Conservation (phyloP, 1,140 invertebrate genomes). For the Lepeophtheirus salmonis region DNA sequence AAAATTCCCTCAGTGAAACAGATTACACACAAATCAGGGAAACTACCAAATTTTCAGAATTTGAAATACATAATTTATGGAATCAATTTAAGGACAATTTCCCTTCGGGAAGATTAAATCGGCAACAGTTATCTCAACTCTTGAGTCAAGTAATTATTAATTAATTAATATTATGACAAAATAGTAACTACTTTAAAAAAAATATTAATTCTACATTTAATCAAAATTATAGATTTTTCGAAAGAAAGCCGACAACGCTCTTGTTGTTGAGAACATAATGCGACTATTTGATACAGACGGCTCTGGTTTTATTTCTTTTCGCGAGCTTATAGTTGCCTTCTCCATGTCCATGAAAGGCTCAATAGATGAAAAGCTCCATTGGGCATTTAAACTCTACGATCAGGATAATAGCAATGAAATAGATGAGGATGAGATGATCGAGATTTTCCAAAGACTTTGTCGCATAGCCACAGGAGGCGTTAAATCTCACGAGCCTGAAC, state of each 20-base stretch:
- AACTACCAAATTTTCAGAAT: background rate
- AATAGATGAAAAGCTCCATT: background rate
- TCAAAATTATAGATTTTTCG: background rate
- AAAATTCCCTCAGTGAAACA: background rate
- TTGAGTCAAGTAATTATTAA: background rate
- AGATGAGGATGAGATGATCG: background rate
- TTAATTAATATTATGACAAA: background rate
- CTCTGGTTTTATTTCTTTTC: background rate
- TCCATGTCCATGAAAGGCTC: background rate
- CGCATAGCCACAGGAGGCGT: background rate
- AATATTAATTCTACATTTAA: no score
- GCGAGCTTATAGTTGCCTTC: background rate
- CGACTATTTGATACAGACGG: background rate
- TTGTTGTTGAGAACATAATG: background rate
- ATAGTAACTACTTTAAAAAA: background rate
- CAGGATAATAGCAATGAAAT: constrained; percentile 3
- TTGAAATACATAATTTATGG: background rate
- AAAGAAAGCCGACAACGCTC: background rate
- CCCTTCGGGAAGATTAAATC: background rate
- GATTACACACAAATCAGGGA: background rate
- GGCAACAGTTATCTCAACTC: background rate
- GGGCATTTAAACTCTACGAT: constrained; percentile 6
- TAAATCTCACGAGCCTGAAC: no score
- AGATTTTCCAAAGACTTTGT: background rate
- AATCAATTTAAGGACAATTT: background rate